Evolutionary conservation across 2,888 invertebrate species (phyloP).

Genomic region (Drosophila emarginata): DNA sequence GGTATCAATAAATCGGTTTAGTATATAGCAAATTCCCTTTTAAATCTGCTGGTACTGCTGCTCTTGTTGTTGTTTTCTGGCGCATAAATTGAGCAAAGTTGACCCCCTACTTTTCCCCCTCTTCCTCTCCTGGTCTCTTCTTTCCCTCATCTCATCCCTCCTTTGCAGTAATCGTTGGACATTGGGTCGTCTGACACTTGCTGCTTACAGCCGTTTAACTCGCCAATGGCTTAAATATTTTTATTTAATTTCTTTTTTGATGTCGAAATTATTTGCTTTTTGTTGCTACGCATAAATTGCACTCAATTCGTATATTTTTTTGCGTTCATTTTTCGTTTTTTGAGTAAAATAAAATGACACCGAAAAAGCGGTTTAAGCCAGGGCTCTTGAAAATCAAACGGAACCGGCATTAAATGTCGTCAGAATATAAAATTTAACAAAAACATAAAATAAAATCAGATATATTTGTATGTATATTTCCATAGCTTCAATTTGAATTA

Average conservation of each 20-base stretch:
- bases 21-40: not conserved
- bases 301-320: constrained; percentile 5
- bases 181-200: constrained; percentile 68
- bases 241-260: constrained; percentile 48
- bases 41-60: not conserved
- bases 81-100: constrained; percentile 69
- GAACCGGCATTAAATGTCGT: constrained; percentile 6
- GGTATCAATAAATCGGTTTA: not conserved
- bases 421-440: constrained; percentile 1
- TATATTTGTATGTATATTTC: not conserved
- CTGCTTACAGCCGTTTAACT: constrained; percentile 71
- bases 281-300: constrained; percentile 59
- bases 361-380: constrained; percentile 6
- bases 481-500: constrained; percentile 1
- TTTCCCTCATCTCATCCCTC: not conserved
- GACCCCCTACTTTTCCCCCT: constrained; percentile 10
- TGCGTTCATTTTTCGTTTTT: not conserved
- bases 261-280: constrained; percentile 55
- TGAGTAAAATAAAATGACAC: constrained; percentile 11
- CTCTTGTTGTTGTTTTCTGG: constrained; percentile 27
- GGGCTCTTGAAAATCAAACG: constrained; percentile 7
- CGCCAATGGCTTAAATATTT: constrained; percentile 49
- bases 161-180: constrained; percentile 45
- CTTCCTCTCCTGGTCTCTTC: not conserved
- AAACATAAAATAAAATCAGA: not conserved